These are phyloP conservation scores for Erebia ligea DNA, from an alignment of 2,888 invertebrate genomes.

Conservation along the genomic window DNA sequence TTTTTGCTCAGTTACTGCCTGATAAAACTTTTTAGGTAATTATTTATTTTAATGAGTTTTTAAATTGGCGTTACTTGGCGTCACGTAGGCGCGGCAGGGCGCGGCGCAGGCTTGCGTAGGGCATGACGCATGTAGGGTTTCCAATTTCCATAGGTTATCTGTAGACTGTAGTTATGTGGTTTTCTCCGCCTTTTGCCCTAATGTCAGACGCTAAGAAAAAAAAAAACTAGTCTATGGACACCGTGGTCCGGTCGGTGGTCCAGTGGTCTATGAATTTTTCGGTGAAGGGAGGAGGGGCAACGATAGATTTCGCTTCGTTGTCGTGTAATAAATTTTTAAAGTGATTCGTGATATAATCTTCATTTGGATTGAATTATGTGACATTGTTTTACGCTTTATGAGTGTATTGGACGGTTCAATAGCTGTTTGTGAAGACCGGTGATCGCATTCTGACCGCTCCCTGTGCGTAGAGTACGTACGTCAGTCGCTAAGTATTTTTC, in stretches of 20 bases:
- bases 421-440: constrained; percentile 54
- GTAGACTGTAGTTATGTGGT: too few relatives aligned
- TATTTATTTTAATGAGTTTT: too few relatives aligned
- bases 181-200: constrained; percentile 9
- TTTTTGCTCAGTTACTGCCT: too few relatives aligned
- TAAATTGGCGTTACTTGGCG: too few relatives aligned
- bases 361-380: constrained; percentile 65
- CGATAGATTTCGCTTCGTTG: constrained; percentile 75
- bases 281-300: constrained; percentile 77
- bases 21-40: too few relatives aligned
- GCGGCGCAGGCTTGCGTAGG: too few relatives aligned
- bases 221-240: constrained; percentile 32
- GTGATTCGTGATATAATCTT: constrained; percentile 68
- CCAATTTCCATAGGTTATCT: too few relatives aligned
- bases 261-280: constrained; percentile 68
- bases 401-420: constrained; percentile 53
- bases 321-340: constrained; percentile 68
- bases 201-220: constrained; percentile 22
- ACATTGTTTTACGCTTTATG: constrained; percentile 61
- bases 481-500: constrained; percentile 78
- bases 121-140: too few relatives aligned
- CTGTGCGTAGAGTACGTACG: constrained; percentile 77
- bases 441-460: constrained; percentile 79
- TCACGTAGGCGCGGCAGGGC: too few relatives aligned
- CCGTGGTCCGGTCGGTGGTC: constrained; percentile 36